Evolutionary conservation across 2,113 vertebrate genomes (phyloP), one percentile per base, ranked within the genome.

Genomic region (Microtus montanus): DNA sequence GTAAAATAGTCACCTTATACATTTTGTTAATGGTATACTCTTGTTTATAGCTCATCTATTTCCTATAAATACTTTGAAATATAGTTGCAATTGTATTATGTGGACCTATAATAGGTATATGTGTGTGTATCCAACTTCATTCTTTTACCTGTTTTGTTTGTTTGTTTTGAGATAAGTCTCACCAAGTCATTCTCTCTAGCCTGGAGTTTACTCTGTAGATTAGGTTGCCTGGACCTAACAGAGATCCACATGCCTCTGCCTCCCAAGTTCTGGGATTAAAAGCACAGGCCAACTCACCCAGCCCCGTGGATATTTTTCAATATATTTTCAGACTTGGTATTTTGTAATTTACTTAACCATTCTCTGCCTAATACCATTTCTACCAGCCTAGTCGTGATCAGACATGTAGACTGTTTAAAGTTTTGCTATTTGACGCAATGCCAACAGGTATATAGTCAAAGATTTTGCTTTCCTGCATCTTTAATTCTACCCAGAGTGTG

Each of bases 41-140:
- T 82, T 75, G 12, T 78, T 84, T 92, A 89, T 82, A 91, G n/a
- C 47, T n/a, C 74, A 3, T 83, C 47, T 92, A 89, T 89, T 89
- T 93, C 75, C 64, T 89, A 84, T n/a, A 8, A 68, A 12, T 82
- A 89, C 61, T 94, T 95, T 61, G 28, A 84, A 90, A 96, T 30
- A 82, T 30, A 91, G 47, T 77, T 93, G 7, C 87, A 68, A 78
- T 70, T 74, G 75, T 52, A 49, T 20, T 73, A 30, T 35, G 41
- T n/a, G 35, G 28, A 77, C 26, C 35, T 89, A 61, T 35, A 73
- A 35, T 22, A 47, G 33, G 13, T 28, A 28, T 26, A 38, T 3
- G 22, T 41, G 20, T 70, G 12, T 17, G 22, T 38, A 71, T 63
- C 19, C 22, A 63, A 52, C 28, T 90, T 87, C 47, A 91, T 78